phyloP scores from a whole-genome alignment of 2,113 vertebrate species.

The Podocnemis expansa region DNA sequence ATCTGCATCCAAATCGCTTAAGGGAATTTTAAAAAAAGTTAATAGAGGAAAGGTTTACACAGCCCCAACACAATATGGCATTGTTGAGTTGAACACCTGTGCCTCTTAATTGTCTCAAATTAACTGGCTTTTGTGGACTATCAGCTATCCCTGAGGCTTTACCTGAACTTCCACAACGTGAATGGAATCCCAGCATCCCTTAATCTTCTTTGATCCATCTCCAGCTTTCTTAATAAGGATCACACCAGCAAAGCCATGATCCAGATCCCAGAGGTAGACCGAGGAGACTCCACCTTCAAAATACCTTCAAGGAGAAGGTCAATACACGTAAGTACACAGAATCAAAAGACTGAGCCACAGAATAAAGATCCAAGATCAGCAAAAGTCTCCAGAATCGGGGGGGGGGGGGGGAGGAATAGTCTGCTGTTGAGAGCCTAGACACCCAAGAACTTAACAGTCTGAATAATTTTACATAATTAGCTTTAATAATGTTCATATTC shows the following conservation, averaged over 20 bases:
- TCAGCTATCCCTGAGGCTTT: conserved; percentile 44
- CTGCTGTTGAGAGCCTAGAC: neutral
- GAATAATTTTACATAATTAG: neutral
- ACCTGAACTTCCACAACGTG: conserved; percentile 99
- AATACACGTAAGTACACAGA: neutral
- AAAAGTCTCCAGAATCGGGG: neutral
- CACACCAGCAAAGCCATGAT: conserved; percentile 98
- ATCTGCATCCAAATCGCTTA: conserved; percentile 47
- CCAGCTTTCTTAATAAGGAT: conserved; percentile 99
- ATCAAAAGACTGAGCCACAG: neutral
- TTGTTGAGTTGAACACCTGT: conserved; percentile 70
- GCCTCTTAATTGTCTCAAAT: conserved; percentile 46
- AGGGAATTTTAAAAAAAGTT: conserved; percentile 5
- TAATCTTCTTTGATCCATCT: conserved; percentile 99
- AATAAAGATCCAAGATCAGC: neutral
- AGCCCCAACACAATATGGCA: conserved; percentile 49
- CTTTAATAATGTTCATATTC: neutral
- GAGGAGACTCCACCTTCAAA: conserved; percentile 99
- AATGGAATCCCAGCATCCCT: conserved; percentile 99
- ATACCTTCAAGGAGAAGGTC: conserved; percentile 83
- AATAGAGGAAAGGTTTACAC: conserved; percentile 28
- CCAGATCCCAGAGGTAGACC: conserved; percentile 99
- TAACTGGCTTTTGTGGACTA: conserved; percentile 28
- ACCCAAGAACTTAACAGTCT: neutral
- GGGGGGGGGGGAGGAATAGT: neutral